phyloP scores from a whole-genome alignment of 1,140 invertebrate species.

The Caenorhabditis briggsae region DNA sequence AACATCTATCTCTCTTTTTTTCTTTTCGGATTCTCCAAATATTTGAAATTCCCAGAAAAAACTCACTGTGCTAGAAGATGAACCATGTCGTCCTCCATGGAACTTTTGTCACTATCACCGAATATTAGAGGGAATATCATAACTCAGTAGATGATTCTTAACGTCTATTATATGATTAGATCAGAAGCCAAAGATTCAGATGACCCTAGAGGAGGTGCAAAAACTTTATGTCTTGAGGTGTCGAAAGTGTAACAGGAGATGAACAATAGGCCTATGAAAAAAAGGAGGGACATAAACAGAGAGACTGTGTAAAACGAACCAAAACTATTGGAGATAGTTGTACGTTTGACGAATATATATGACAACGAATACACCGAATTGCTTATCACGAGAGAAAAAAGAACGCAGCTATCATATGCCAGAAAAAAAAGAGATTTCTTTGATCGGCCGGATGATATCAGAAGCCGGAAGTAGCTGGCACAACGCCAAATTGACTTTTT shows the following conservation, averaged over 20 bases:
- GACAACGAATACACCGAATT: conserved; percentile 26
- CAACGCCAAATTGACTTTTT: too few relatives aligned
- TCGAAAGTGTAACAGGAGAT: neutral
- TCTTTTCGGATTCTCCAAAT: neutral
- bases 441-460: too few relatives aligned
- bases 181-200: conserved; percentile 14
- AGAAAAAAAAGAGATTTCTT: too few relatives aligned
- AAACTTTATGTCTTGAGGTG: neutral
- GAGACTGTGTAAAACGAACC: neutral
- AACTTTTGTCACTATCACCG: conserved; percentile 17
- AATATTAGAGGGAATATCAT: conserved; percentile 31
- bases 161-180: neutral
- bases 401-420: too few relatives aligned
- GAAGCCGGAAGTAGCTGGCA: too few relatives aligned
- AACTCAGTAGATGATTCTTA: neutral
- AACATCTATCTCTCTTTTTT: neutral
- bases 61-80: conserved; percentile 9
- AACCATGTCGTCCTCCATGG: neutral
- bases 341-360: conserved; percentile 5
- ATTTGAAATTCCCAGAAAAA: too few relatives aligned
- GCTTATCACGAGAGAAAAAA: neutral
- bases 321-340: too few relatives aligned
- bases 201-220: neutral
- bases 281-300: neutral
- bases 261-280: conserved; percentile 11